Evolutionary conservation across 2,113 vertebrate species (phyloP), one percentile per base, ranked within the genome.

Genomic region (Labeo catla): DNA sequence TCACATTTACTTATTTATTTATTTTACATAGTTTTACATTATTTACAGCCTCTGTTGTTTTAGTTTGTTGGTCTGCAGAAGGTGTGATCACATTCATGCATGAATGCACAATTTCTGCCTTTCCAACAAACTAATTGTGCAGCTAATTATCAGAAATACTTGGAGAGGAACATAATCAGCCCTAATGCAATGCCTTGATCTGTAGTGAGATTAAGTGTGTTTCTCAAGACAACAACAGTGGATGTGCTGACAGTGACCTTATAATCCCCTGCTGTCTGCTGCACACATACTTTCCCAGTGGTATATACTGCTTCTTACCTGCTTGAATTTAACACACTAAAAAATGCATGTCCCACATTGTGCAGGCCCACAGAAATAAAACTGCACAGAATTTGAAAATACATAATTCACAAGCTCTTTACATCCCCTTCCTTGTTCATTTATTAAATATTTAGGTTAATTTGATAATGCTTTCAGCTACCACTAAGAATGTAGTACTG

Each of bases 171-270:
- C 28, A 12, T 28, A 78, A 78, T 57, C 76, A 78, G 15, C 50
- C 16, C 50, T 76, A 78, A 54, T 36, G 76, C 6, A 78, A 57
- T 78, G 28, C 50, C 11, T 8, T 54, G 49, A 54, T 78, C 50
- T 78, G 50, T 78, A 16, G 76, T 39, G 76, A 57, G 76, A 78
- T 57, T 78, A 78, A 10, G 9, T 34, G 47, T 36, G 16, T 57
- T 78, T 57, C 34, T 78, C 8, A 57, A 78, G 28, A 78, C 50
- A 57, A 9, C 50, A 78, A 78, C 21, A 36, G 76, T 57, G 76
- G 49, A 57, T 57, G 50, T 78, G 50, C 15, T 57, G 23, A 36
- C 13, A 19, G 50, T 78, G 13, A 78, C 50, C 76, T 78, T 77
- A 78, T 78, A 78, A 57, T 57, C 76, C 28, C 28, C 15, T 11